These are phyloP conservation scores for Thera obeliscata DNA, from an alignment of 2,888 invertebrate genomes.

Conservation along the genomic window DNA sequence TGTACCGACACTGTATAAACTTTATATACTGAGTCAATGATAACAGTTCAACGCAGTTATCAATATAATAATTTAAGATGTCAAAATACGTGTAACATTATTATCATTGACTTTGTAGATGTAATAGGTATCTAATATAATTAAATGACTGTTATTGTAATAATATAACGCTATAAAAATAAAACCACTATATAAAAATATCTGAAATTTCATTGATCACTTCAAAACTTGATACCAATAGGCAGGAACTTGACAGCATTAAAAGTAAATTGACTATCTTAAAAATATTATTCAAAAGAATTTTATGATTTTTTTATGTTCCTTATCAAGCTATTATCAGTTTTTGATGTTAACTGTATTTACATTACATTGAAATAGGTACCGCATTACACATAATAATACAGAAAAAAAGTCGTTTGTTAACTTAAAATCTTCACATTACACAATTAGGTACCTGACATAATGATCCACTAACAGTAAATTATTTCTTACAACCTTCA, in stretches of 20 bases:
- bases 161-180: conserved; percentile 60
- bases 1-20: conserved; percentile 52
- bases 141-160: conserved; percentile 70
- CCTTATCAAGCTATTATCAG: no score
- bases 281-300: neutral
- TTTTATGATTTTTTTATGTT: no score
- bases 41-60: conserved; percentile 31
- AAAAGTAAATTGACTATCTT: neutral
- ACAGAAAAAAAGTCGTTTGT: no score
- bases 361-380: no score
- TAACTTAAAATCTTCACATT: no score
- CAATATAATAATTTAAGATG: conserved; percentile 12
- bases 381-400: no score
- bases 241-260: neutral
- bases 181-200: conserved; percentile 61
- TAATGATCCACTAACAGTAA: neutral
- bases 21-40: conserved; percentile 50
- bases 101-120: conserved; percentile 51
- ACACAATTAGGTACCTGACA: neutral
- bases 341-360: no score
- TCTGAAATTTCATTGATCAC: conserved; percentile 44
- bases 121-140: conserved; percentile 51
- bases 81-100: conserved; percentile 24
- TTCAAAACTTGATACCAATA: conserved; percentile 11
- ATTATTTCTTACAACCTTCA: conserved; percentile 25